Conservation (phyloP, 1,140 invertebrate species). For the Micrasema minimum region DNA sequence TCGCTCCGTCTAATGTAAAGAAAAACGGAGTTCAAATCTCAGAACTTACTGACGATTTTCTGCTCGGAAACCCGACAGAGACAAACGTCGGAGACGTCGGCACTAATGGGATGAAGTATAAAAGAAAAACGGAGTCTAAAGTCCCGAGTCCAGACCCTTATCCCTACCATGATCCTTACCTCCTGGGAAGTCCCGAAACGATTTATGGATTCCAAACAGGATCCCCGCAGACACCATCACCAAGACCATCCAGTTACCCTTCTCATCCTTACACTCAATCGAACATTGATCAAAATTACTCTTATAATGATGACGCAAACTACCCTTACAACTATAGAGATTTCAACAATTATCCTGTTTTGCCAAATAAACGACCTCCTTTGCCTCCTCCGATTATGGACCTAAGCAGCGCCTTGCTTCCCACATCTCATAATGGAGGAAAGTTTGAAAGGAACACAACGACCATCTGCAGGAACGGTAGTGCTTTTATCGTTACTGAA, state of each 20-base stretch:
- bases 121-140: conserved; percentile 56
- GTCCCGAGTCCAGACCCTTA: conserved; percentile 34
- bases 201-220: conserved; percentile 51
- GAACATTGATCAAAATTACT: conserved; percentile 15
- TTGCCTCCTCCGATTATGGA: conserved; percentile 26
- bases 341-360: conserved; percentile 2
- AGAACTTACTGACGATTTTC: conserved; percentile 65
- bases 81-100: conserved; percentile 47
- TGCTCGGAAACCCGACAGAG: conserved; percentile 52
- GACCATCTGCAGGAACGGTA: conserved; percentile 60
- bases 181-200: conserved; percentile 48
- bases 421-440: conserved; percentile 44
- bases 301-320: conserved; percentile 15
- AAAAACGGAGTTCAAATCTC: conserved; percentile 63
- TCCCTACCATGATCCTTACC: conserved; percentile 49
- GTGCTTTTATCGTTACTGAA: conserved; percentile 61
- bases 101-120: conserved; percentile 58
- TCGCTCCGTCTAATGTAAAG: conserved; percentile 57
- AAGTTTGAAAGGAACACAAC: conserved; percentile 55
- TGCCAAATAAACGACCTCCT: conserved; percentile 27
- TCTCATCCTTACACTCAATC: conserved; percentile 5
- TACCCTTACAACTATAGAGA: conserved; percentile 29
- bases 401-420: conserved; percentile 14
- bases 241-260: conserved; percentile 32
- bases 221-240: conserved; percentile 51